Evolutionary conservation across 1,140 invertebrate genomes (phyloP).

Genomic region (Drosophila tristis): DNA sequence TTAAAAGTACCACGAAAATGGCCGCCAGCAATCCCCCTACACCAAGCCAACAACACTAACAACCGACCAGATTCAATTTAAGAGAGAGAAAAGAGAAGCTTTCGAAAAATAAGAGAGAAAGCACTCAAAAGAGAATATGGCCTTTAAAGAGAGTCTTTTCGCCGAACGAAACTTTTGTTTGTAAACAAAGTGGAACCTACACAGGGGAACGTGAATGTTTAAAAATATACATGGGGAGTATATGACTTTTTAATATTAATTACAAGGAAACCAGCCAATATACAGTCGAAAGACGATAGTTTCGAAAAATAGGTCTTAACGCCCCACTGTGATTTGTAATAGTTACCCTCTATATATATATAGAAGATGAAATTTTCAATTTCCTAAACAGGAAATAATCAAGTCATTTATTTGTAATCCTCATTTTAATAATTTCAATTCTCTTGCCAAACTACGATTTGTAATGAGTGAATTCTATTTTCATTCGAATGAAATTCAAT

Average conservation of each 20-base stretch:
- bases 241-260: not conserved
- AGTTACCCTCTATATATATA: no score
- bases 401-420: no score
- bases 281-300: no score
- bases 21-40: constrained; percentile 16
- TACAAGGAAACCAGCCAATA: no score
- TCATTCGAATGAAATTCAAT: no score
- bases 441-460: no score
- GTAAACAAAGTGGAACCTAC: constrained; percentile 69
- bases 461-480: no score
- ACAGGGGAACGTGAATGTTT: constrained; percentile 32
- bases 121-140: constrained; percentile 28
- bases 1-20: constrained; percentile 74
- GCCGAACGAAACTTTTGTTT: constrained; percentile 46
- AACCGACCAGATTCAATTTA: not conserved
- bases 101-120: not conserved
- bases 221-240: not conserved
- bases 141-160: constrained; percentile 29
- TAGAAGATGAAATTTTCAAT: no score
- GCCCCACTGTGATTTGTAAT: no score
- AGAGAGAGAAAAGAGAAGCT: constrained; percentile 9
- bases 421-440: no score
- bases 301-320: no score
- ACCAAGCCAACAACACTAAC: constrained; percentile 7
- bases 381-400: no score